Percentiles rank a stretch among this genome's conserved stretches.
phyloP scores from a whole-genome alignment of 2,888 invertebrate genomes.

The Campoplex capitator region DNA sequence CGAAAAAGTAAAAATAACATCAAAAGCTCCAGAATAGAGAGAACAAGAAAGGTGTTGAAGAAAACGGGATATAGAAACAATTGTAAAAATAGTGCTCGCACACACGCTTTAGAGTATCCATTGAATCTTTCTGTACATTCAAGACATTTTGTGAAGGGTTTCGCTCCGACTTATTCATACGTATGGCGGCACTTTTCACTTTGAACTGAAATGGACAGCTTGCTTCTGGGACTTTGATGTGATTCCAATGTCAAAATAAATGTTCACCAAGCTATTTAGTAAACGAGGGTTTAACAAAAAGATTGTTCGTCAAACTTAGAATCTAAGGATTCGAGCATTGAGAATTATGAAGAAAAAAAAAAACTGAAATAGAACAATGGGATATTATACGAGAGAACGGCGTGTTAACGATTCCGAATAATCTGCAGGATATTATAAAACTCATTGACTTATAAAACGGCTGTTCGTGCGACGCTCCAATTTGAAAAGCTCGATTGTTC shows the following conservation, averaged over 20 bases:
- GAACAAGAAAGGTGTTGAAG: slow-evolving; percentile 4
- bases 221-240: slow-evolving; percentile 55
- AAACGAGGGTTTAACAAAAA: neutral
- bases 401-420: neutral
- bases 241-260: slow-evolving; percentile 46
- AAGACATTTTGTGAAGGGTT: slow-evolving; percentile 30
- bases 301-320: neutral
- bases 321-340: neutral
- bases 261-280: neutral
- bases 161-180: slow-evolving; percentile 40
- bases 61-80: slow-evolving; percentile 25
- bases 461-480: slow-evolving; percentile 4
- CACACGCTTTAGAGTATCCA: slow-evolving; percentile 56
- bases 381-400: neutral
- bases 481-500: slow-evolving; percentile 41
- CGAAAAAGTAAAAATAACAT: slow-evolving; percentile 4
- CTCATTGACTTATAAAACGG: slow-evolving; percentile 5
- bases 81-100: slow-evolving; percentile 20
- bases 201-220: slow-evolving; percentile 37
- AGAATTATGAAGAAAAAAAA: neutral
- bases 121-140: slow-evolving; percentile 49
- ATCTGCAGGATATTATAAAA: slow-evolving; percentile 23
- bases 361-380: neutral
- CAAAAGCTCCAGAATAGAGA: neutral
- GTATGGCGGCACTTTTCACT: neutral